Evolutionary conservation across 2,113 vertebrate species (phyloP).

Genomic region (Sturnira hondurensis): DNA sequence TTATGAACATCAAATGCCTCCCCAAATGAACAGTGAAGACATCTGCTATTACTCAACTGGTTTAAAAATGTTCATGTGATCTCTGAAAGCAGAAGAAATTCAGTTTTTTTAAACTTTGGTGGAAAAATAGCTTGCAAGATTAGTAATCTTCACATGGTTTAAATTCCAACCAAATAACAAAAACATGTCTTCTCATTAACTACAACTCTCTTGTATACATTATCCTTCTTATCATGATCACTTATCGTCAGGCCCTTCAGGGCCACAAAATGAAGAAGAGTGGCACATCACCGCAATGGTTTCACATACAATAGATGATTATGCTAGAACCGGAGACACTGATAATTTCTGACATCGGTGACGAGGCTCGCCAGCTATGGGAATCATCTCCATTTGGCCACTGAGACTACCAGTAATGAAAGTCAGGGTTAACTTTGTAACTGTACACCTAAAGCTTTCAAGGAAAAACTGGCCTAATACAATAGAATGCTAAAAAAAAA

Average conservation of each 20-base stretch:
- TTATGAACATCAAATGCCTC: constrained; percentile 18
- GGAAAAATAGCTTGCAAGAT: background rate
- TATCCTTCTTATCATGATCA: background rate
- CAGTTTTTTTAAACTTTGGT: background rate
- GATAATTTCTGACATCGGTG: constrained; percentile 49
- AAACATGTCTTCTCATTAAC: background rate
- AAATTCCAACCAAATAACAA: background rate
- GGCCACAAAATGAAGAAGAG: constrained; percentile 37
- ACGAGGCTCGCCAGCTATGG: background rate
- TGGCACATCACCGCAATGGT: background rate
- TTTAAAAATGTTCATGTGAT: constrained; percentile 4
- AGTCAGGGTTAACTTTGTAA: background rate
- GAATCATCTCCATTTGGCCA: background rate
- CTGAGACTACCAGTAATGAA: background rate
- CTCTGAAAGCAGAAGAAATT: constrained; percentile 6
- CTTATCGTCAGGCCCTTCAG: background rate
- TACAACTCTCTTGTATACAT: background rate
- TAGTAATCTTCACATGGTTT: background rate
- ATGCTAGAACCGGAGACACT: background rate
- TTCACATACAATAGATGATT: background rate
- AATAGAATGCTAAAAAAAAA: background rate
- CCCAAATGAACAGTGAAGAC: constrained; percentile 50
- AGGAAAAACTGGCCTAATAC: background rate
- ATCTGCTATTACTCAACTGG: background rate
- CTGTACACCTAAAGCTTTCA: background rate